Base-by-base conservation (phyloP, 23 tunicate species). In the Trididemnum clinides region DNA sequence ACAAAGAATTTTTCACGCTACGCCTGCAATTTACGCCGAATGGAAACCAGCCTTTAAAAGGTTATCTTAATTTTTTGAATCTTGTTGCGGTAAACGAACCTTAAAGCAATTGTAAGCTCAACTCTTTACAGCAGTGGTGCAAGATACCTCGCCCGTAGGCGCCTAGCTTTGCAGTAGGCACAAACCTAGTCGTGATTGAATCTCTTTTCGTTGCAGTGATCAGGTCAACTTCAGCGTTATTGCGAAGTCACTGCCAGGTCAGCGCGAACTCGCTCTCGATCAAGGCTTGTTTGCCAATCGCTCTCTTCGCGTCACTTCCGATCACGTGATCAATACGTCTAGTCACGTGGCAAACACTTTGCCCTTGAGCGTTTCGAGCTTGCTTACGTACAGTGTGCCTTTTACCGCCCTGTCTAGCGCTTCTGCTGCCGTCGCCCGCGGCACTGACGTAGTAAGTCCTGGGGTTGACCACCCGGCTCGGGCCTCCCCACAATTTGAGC, bases 171-270 rank as follows among this genome's bases (percentile, higher is more conserved):
- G n/a, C n/a, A n/a, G n/a, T n/a, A n/a, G n/a, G n/a, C n/a, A n/a
- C n/a, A n/a, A n/a, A n/a, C n/a, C n/a, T n/a, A n/a, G n/a, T n/a
- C n/a, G n/a, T n/a, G n/a, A n/a, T n/a, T n/a, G 54, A 44, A 7
- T 44, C 15, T 66, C 12, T 6, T 36, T 39, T 74, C 12, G 23
- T 74, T 74, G 22, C 83, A 78, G 83, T 25, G 65, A 34, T 6
- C 83, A 78, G 32, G 83, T 78, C 83, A 78, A 78, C 66, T 78
- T 78, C 83, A 78, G 66, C 66, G 51, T 78, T 29, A 30, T 78
- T 25, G 36, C 83, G 10, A 78, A 78, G 30, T 35, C 50, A 5
- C 30, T 78, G 2, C 26, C 15, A 3, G 51, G 30, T 28, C 28
- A 15, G 2, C 57, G 57, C 38, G 80, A 74, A 20, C 38, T 57